Evolutionary conservation across 1,140 invertebrate genomes (phyloP), one percentile per base, ranked within the genome.

Genomic region (Penaeus japonicus): DNA sequence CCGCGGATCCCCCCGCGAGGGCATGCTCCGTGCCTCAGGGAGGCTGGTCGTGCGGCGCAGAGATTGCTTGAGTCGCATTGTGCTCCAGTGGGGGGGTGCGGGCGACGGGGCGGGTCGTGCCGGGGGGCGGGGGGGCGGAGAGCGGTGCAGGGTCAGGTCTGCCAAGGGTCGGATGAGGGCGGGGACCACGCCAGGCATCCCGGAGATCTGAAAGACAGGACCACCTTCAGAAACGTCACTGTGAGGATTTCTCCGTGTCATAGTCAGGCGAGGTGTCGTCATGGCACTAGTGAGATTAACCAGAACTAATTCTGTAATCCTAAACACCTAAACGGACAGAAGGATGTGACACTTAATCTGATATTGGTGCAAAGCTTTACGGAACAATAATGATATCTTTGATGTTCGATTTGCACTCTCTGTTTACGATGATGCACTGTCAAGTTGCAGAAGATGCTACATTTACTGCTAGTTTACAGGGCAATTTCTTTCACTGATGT

Each of bases 131-230:
- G 53, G 47, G 57, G 87, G 87, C 65, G 87, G 87, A 30, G 87
- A 54, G 87, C 54, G 87, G 87, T 83, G 79, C 22, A 88, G 80
- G 87, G 87, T 88, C 53, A 88, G 87, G 80, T 88, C 87, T 65
- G 80, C n/a, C 32, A 80, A 80, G 30, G 87, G 87, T 55, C 77
- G 70, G 54, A 88, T 88, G 87, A 82, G 22, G 20, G 62, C 7
- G n/a, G 62, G 59, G 30, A 24, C 87, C 75, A 65, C 20, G 27
- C 54, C 80, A 65, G 81, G 62, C 87, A 84, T 88, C 54, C 87
- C 87, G 80, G 81, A 70, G 70, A 73, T 70, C 84, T 85, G 84
- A n/a, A 30, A 84, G 70, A n/a, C 20, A 54, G 4, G 27, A 18
- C 20, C 77, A 53, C 53, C 22, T 53, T 12, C 54, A 77, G 18